Evolutionary conservation across 1,140 invertebrate genomes (phyloP), one percentile per base, ranked within the genome.

Genomic region (Macrostomum lignano): DNA sequence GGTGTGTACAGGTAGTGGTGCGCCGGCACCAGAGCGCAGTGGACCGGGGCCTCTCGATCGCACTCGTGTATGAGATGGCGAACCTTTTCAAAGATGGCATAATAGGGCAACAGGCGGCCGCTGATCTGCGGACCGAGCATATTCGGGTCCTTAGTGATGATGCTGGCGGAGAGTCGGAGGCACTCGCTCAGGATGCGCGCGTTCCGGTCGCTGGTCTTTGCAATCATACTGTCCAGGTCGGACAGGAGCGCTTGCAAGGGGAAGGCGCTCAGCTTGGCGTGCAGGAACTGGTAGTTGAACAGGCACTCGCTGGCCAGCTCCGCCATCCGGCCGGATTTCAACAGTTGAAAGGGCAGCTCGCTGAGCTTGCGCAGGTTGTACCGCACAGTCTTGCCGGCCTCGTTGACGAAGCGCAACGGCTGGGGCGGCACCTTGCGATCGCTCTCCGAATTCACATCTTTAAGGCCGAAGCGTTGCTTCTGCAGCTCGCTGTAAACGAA

Each of bases 401-500:
- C 74, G 3, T 74, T 73, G 17, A 69, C 67, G 51, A 86, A 94
- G 0, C 78, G 73, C n/a, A 91, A 52, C 0, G 86, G 84, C 47
- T 93, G 84, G 1, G 78, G 65, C 0, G 84, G 82, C 5, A 94
- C 82, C 59, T 93, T 93, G 33, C 84, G 64, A 48, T 93, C 86
- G 1, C 79, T 81, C 0, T 74, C 68, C 4, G 84, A 81, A 52
- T 86, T 78, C 48, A 73, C 78, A 45, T 82, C 76, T 5, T 70
- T 46, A 4, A 57, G 32, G 30, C 40, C 45, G 46, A 60, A 72
- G 48, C 76, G 65, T 46, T 81, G 74, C 25, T 75, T 63, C 48
- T 94, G 84, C 35, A 86, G 81, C 56, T 93, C 82, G 0, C 82
- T 88, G 44, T 79, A 96, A 47, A 84, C 81, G 47, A 91, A 96